These are phyloP conservation scores for Sinocyclocheilus maitianheensis DNA, from an alignment of 2,113 vertebrate species.

Conservation along the genomic window DNA sequence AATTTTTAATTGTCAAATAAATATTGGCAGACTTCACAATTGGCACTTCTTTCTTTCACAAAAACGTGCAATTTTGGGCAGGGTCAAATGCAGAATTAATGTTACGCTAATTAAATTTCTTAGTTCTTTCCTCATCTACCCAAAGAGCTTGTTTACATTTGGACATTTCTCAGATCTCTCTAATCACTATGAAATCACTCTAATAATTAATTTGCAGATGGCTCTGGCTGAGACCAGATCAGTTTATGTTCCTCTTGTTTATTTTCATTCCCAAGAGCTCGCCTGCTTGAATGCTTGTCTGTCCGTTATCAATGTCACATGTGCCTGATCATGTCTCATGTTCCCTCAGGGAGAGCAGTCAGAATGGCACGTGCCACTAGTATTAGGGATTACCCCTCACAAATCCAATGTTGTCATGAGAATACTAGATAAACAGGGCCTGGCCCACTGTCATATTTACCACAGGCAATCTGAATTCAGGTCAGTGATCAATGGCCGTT, in stretches of 20 bases:
- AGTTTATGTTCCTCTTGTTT: constrained; percentile 29
- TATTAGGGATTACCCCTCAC: constrained; percentile 32
- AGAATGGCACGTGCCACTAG: constrained; percentile 39
- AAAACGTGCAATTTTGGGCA: neutral
- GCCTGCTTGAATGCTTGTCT: neutral
- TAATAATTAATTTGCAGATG: constrained; percentile 15
- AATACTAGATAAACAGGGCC: constrained; percentile 11
- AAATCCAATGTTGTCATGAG: constrained; percentile 17
- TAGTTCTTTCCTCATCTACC: neutral
- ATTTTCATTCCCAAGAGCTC: neutral
- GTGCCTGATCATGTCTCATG: constrained; percentile 2
- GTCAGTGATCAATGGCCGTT: neutral
- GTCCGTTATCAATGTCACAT: constrained; percentile 33
- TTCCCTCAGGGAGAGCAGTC: constrained; percentile 4
- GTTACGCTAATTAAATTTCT: neutral
- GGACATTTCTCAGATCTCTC: neutral
- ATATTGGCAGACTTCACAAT: neutral
- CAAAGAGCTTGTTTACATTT: neutral
- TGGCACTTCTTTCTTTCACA: neutral
- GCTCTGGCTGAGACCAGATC: neutral
- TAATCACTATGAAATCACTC: constrained; percentile 28
- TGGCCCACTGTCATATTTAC: constrained; percentile 31
- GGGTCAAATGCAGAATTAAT: neutral
- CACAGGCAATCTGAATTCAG: neutral
- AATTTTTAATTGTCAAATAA: neutral